Base-by-base conservation (phyloP, 1,140 invertebrate species). In the Nebria ingens region DNA sequence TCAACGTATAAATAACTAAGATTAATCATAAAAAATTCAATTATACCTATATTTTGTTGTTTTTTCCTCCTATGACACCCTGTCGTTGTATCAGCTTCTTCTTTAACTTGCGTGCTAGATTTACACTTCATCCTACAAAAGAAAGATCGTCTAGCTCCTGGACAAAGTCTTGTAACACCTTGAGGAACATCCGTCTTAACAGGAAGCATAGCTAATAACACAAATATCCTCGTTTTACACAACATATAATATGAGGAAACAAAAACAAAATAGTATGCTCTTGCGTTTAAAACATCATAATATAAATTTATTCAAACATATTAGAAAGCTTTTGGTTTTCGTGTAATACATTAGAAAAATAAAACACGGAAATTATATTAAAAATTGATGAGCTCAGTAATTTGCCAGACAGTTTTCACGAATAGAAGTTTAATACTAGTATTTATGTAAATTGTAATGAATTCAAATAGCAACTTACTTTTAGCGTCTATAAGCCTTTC, bases 121-220 rank as follows among this genome's bases (percentile, higher is more conserved):
- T 87, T 87, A 61, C 84, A 83, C 68, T 94, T 95, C 86, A 96
- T 95, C 21, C 91, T 80, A 69, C 92, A 97, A 69, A 94, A 93
- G 67, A 96, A 97, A 0, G 91, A 94, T 20, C 93, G 77, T 19
- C 92, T 73, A 0, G 91, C 89, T 1, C 93, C 93, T 1, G 91
- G 88, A 72, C 89, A 91, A 2, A 95, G 74, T 50, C 84, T 74
- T 1, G 85, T 83, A 1, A 79, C 76, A 29, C 84, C 84, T 56
- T 87, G 82, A 0, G 86, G 84, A 15, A 91, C 74, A 65, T 92
- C 91, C 1, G 89, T 84, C 71, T 93, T 93, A 6, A 94, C 86
- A 13, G 92, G 91, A 61, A 93, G 73, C 87, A 95, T 92, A 6
- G 91, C 91, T 94, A 63, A 6, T 66, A 62, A 58, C 57, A 60